Base-by-base conservation (phyloP, 1,140 invertebrate genomes). In the Steinernema khuongi region DNA sequence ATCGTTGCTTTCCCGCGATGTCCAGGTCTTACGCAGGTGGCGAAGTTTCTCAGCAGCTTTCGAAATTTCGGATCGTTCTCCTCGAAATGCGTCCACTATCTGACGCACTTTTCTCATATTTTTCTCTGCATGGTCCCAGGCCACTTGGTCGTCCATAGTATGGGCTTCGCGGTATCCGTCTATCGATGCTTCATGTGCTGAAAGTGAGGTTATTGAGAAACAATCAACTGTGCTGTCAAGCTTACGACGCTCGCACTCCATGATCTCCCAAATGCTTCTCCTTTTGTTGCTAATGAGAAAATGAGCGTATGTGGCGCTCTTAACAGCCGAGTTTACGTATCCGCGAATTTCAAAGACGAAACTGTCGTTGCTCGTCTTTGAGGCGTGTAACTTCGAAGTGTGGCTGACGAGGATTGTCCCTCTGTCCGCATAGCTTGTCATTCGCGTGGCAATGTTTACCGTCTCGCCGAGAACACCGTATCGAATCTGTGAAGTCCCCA, bases 391-490 rank as follows among this genome's bases (percentile, higher is more conserved):
- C 32, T 74, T 72, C 30, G 75, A 70, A 1, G 76, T 67, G 67
- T 77, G 76, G n/a, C 70, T 72, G 30, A 77, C 74, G 0, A 77
- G 41, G 4, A 73, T 78, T 31, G 71, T 77, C 70, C 76, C 76
- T 2, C 73, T 60, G 14, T 17, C 7, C 36, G 70, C 69, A 31
- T 66, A 68, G 4, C 31, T 26, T 7, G 60, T 33, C 17, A 74
- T 33, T 1, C 26, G 29, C 43, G 76, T 77, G 2, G 76, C 41
- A 26, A 76, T 29, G 22, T 71, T 36, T 14, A 77, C 76, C 4
- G 76, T 77, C 29, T 77, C 67, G 0, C 76, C 76, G 11, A 77
- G 76, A 1, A 77, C 76, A 29, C 76, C 70, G 31, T 67, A 77
- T 69, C 76, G 70, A 31, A 74, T 74, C 29, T 77, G 76, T 19